Percentiles rank a stretch among this genome's conserved stretches.
Evolutionary conservation across 2,797 vertebrate genomes (phyloP).

Genomic region (Eurystomus glaucurus): DNA sequence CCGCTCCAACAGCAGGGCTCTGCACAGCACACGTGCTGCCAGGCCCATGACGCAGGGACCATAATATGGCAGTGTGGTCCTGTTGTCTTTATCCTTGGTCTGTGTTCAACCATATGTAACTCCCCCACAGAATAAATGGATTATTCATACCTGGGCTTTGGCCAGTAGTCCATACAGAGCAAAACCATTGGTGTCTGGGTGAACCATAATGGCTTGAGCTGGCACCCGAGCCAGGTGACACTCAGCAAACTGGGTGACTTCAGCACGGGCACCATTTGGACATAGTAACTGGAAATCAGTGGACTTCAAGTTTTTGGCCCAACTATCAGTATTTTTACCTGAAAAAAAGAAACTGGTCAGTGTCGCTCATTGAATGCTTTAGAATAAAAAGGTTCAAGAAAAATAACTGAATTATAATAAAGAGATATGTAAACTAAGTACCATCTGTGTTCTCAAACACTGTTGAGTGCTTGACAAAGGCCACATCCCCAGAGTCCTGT

Average conservation of each 20-base stretch:
- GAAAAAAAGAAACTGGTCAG: neutral
- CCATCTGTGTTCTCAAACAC: constrained; percentile 94
- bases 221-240: constrained; percentile 93
- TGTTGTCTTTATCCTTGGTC: neutral
- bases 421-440: constrained; percentile 54
- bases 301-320: constrained; percentile 85
- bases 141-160: constrained; percentile 89
- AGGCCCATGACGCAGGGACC: neutral
- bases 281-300: constrained; percentile 93
- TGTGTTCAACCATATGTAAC: neutral
- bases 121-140: neutral
- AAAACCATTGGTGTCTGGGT: constrained; percentile 86
- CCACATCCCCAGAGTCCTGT: constrained; percentile 89
- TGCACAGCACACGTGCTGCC: neutral
- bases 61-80: neutral
- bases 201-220: constrained; percentile 94
- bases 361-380: neutral
- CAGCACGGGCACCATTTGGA: constrained; percentile 87
- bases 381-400: neutral
- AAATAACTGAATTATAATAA: neutral
- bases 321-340: constrained; percentile 88
- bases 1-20: neutral
- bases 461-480: constrained; percentile 95
- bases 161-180: constrained; percentile 91
- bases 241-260: constrained; percentile 87